phyloP scores from a whole-genome alignment of 2,888 invertebrate genomes.

The Phragmatobia fuliginosa region DNA sequence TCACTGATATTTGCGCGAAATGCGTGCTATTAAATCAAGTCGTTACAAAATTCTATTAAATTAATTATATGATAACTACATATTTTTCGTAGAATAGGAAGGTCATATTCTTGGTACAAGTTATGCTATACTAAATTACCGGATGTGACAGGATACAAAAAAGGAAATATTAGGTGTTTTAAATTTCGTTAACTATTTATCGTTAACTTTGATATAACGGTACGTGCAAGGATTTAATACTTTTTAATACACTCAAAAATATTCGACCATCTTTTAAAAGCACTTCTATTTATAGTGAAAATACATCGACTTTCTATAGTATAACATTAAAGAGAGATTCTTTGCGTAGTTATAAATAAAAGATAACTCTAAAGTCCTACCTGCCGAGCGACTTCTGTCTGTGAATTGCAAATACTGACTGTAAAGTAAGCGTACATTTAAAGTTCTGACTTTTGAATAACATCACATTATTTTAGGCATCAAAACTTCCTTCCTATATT shows the following conservation, averaged over 20 bases:
- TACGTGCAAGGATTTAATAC: not conserved
- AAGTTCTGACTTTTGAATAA: slow-evolving; percentile 65
- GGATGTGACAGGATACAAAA: not conserved
- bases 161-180: not conserved
- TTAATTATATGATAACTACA: too few relatives aligned
- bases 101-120: not conserved
- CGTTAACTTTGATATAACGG: not conserved
- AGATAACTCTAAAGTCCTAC: slow-evolving; percentile 81
- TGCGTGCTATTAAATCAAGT: not conserved
- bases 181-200: not conserved
- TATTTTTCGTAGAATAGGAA: too few relatives aligned
- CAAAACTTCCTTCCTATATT: slow-evolving; percentile 51
- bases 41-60: not conserved
- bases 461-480: slow-evolving; percentile 57
- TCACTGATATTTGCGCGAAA: not conserved
- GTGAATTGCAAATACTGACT: slow-evolving; percentile 83
- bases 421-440: slow-evolving; percentile 55
- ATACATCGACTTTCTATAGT: slow-evolving; percentile 55
- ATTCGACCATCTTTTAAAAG: not conserved
- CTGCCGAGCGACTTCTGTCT: slow-evolving; percentile 76
- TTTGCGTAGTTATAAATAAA: slow-evolving; percentile 84
- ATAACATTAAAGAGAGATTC: slow-evolving; percentile 60
- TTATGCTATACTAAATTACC: not conserved
- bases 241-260: not conserved
- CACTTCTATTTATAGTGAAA: slow-evolving; percentile 12